Base-by-base conservation (phyloP, 2,113 vertebrate genomes). In the Etia nguti region DNA sequence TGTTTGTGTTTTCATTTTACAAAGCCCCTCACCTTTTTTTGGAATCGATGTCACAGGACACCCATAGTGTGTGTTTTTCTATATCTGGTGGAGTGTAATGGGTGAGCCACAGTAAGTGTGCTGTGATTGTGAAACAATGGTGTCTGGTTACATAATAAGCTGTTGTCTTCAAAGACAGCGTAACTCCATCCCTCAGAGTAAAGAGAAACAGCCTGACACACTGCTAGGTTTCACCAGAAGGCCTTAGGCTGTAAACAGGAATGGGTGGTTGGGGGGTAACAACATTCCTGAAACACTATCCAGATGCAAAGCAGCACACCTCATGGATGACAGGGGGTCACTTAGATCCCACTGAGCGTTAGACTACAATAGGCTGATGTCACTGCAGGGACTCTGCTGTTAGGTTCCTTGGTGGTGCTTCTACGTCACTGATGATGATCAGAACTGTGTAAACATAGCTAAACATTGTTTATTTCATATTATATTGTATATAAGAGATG, bases 111-210 rank as follows among this genome's bases (percentile, higher is more conserved):
- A 56, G 83, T 95, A 97, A 96, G 96, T 96, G 96, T 95, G 94
- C 95, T 93, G 91, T 84, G 94, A 95, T 95, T 95, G 95, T 95
- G 95, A 96, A 95, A 96, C 95, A 95, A 93, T 95, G 93, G 96
- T 95, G 91, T 97, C 96, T 79, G 82, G 93, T 96, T 96, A 96
- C 96, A 95, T 95, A 96, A 96, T 96, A 95, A 96, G 92, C 95
- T 94, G 95, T 90, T 94, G 90, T 94, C 91, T 96, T 96, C 94
- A 96, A 95, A 95, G 91, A 60, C 92, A 89, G 92, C 54, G 92
- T 95, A 95, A 94, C 94, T 87, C 92, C 93, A 96, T 96, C 94
- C 90, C 90, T 93, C 88, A 77, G 87, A 77, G 88, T 81, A 46
- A 88, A 86, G 87, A 92, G 81, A 87, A 90, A 81, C 86, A 38